Evolutionary conservation across 2,113 vertebrate genomes (phyloP).

Genomic region (Oplegnathus fasciatus): DNA sequence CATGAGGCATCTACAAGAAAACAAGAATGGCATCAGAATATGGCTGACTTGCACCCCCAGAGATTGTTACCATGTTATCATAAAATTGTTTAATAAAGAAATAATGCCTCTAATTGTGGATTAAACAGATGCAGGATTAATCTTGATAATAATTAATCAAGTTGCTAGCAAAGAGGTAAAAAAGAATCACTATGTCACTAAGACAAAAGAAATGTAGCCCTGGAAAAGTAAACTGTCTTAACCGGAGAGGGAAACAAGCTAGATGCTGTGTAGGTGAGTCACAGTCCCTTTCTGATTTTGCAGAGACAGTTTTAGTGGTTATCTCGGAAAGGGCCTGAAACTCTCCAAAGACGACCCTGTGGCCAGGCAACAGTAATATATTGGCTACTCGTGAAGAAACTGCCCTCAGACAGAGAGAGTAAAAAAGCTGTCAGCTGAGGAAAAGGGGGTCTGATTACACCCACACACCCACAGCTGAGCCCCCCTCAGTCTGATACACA

Average conservation of each 20-base stretch:
- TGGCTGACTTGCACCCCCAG: background rate
- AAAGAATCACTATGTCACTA: background rate
- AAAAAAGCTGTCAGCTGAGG: conserved; percentile 80
- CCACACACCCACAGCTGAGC: conserved; percentile 79
- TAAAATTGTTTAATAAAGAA: background rate
- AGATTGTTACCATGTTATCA: background rate
- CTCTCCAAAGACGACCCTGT: conserved; percentile 67
- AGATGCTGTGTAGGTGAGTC: conserved; percentile 16
- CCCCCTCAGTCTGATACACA: conserved; percentile 43
- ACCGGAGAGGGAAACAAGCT: conserved; percentile 22
- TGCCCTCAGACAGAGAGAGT: conserved; percentile 74
- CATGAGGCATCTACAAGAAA: background rate
- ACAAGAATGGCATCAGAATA: background rate
- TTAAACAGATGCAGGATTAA: background rate
- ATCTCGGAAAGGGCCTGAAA: conserved; percentile 54
- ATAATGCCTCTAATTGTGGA: background rate
- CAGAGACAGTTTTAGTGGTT: conserved; percentile 62
- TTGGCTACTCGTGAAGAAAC: conserved; percentile 71
- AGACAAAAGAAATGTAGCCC: background rate
- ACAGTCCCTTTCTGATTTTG: conserved; percentile 26
- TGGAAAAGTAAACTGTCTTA: background rate
- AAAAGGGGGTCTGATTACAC: conserved; percentile 79
- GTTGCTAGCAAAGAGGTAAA: background rate
- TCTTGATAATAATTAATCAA: background rate
- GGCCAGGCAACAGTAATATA: conserved; percentile 77